Percentiles rank a stretch among this genome's conserved stretches.
phyloP scores from a whole-genome alignment of 30 jellyfish, hydroid and myxozoan genomes.

The Turritopsis rubra region DNA sequence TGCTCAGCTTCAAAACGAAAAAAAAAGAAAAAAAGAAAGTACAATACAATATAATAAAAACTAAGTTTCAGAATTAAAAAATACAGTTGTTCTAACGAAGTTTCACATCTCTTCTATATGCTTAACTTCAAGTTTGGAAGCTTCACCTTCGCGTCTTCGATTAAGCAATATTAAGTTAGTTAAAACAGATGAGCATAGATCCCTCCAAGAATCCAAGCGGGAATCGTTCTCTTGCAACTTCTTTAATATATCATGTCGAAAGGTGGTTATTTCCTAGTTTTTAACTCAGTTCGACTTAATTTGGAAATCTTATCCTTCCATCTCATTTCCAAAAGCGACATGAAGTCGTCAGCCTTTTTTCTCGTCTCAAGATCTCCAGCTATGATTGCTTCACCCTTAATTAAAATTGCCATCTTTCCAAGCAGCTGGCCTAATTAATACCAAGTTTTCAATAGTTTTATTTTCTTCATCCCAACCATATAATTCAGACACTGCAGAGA shows the following conservation, averaged over 20 bases:
- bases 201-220: background rate
- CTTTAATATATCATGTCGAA: background rate
- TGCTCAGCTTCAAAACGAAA: no score
- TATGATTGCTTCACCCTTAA: background rate
- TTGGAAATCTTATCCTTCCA: background rate
- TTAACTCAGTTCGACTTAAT: background rate
- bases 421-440: background rate
- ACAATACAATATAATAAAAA: no score
- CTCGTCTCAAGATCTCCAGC: background rate
- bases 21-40: no score
- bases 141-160: background rate
- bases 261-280: background rate
- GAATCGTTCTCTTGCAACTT: background rate
- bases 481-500: background rate
- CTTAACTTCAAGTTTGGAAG: background rate
- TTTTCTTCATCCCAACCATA: constrained; percentile 6
- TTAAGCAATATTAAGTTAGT: background rate
- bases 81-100: no score
- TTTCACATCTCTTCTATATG: background rate
- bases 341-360: background rate
- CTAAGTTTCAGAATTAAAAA: no score
- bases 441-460: background rate
- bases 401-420: background rate
- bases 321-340: background rate
- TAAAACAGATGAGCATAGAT: background rate